Conservation (phyloP, 2,888 invertebrate species). For the Drosophila anomalata region DNA sequence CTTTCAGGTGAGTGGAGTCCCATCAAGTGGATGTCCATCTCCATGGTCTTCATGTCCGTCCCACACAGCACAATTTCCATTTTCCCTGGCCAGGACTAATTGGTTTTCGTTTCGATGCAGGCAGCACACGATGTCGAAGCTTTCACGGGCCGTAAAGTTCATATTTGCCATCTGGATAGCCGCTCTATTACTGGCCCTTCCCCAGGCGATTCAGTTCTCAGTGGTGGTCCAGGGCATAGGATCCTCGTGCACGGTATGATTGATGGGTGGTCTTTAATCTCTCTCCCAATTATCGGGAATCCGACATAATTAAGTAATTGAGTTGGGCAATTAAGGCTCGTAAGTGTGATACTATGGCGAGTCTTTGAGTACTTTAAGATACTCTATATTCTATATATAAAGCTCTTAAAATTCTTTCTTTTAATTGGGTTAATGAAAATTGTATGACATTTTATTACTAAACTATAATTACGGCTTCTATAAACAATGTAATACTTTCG, state of each 20-base stretch:
- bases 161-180: conserved; percentile 92
- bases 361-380: neutral
- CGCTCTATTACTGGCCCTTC: conserved; percentile 89
- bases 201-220: conserved; percentile 86
- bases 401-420: neutral
- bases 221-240: conserved; percentile 75
- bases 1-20: conserved; percentile 85
- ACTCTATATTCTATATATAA: neutral
- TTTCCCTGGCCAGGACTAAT: conserved; percentile 37
- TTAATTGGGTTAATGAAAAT: neutral
- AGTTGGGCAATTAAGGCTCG: conserved; percentile 1
- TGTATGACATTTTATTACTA: neutral
- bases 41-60: neutral
- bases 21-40: neutral
- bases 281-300: neutral
- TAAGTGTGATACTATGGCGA: neutral
- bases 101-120: conserved; percentile 58
- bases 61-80: conserved; percentile 10
- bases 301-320: conserved; percentile 15
- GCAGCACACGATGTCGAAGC: conserved; percentile 92
- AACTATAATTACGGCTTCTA: too few relatives aligned
- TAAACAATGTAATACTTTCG: too few relatives aligned
- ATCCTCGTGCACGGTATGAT: conserved; percentile 81
- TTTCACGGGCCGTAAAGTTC: conserved; percentile 92
- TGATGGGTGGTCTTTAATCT: conserved; percentile 19